Conservation (phyloP, 2,797 vertebrate species). For the Periparus ater region DNA sequence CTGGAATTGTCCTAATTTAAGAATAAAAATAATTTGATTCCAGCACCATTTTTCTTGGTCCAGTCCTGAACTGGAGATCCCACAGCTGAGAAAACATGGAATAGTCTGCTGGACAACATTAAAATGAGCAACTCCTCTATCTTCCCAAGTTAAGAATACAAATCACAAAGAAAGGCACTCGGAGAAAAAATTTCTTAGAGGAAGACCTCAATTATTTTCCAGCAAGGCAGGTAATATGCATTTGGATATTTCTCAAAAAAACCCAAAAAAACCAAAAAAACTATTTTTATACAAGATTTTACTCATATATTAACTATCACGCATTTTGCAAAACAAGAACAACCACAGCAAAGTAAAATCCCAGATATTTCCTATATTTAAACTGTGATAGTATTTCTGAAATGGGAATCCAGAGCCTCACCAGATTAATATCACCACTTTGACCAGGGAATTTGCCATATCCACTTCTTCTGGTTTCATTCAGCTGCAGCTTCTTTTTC, state of each 20-base stretch:
- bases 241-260: background rate
- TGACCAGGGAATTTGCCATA: background rate
- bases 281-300: background rate
- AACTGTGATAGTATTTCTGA: background rate
- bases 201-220: background rate
- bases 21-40: background rate
- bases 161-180: background rate
- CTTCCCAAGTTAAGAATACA: background rate
- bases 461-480: background rate
- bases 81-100: background rate
- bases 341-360: background rate
- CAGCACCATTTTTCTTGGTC: background rate
- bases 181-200: background rate
- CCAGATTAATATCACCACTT: background rate
- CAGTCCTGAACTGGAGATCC: background rate
- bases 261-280: background rate
- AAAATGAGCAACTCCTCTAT: background rate
- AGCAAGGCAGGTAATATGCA: fast-evolving
- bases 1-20: background rate
- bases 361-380: background rate
- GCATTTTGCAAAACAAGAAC: background rate
- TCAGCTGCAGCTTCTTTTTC: background rate
- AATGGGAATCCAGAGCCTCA: background rate
- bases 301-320: background rate
- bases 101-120: background rate